Base-by-base conservation (phyloP, 2,888 invertebrate species). In the Drosophila koepferae region DNA sequence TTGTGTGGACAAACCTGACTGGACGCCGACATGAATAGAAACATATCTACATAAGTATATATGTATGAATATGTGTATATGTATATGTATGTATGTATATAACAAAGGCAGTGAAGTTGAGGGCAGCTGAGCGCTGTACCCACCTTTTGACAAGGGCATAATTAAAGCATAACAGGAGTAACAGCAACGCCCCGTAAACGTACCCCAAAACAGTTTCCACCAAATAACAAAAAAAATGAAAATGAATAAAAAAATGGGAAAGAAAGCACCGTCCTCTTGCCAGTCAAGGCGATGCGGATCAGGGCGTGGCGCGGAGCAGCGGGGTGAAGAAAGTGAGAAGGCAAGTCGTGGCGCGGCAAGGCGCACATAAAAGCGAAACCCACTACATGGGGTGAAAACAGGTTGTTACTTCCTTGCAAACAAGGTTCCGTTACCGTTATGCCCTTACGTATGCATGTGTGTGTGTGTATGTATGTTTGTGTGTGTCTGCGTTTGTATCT, bases 351-450 rank as follows among this genome's bases (percentile, higher is more conserved):
- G 23, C n/a, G 65, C 34, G 75, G 41, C 63, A 61, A 63, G 77
- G 69, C 55, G 46, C 80, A 77, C 77, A 79, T 79, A 85, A 85
- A 84, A 77, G 69, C 73, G 75, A 85, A 75, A 76, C 86, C 85
- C 88, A 87, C 75, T 78, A 75, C 80, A 89, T 85, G 86, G 85
- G 82, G 90, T 86, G 88, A 86, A 87, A 86, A 86, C 85, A 87
- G 90, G 90, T 86, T 86, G 85, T 89, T 86, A 86, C 90, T 86
- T 86, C 88, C 85, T 89, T 84, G 89, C 86, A 87, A 87, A 87
- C 86, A 87, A 87, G 90, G 90, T 90, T 87, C 90, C 86, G 90
- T 90, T 90, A 89, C 89, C 89, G 90, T 83, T 87, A 86, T 84
- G 77, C 80, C 75, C 58, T 69, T 79, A 81, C 78, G 49, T 75